Evolutionary conservation across 1,140 invertebrate genomes (phyloP).

Genomic region (Platyura marginata): DNA sequence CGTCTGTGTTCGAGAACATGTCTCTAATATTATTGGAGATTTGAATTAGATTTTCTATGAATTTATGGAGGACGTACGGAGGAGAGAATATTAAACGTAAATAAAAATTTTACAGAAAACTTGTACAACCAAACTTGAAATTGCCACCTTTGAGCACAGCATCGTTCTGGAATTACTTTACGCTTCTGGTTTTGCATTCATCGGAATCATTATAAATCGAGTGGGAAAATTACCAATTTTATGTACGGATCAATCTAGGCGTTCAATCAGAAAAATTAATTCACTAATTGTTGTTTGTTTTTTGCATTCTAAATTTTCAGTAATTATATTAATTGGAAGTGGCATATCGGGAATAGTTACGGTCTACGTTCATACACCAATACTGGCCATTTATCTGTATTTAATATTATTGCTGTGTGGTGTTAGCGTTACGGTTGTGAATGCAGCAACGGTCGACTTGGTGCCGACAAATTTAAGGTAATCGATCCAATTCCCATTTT

Average conservation of each 20-base stretch:
- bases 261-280: too few species aligned
- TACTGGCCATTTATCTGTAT: constrained; percentile 6
- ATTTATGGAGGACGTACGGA: too few species aligned
- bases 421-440: constrained; percentile 11
- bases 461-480: constrained; percentile 16
- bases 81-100: too few species aligned
- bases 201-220: constrained; percentile 6
- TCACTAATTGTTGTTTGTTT: too few species aligned
- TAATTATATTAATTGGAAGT: constrained; percentile 4
- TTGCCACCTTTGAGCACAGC: constrained; percentile 7
- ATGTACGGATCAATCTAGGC: constrained; percentile 4
- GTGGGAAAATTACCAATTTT: constrained; percentile 8
- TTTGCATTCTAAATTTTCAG: too few species aligned
- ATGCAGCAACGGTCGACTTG: constrained; percentile 14
- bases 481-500: neutral
- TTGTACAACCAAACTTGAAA: constrained; percentile 7
- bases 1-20: neutral
- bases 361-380: constrained; percentile 3
- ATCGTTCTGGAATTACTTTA: constrained; percentile 8
- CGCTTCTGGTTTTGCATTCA: constrained; percentile 7
- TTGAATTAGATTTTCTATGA: too few species aligned
- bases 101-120: neutral
- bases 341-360: constrained; percentile 5
- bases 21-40: neutral
- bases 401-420: constrained; percentile 9